phyloP scores from a whole-genome alignment of 1,140 invertebrate genomes.

The Cotesia glomerata region DNA sequence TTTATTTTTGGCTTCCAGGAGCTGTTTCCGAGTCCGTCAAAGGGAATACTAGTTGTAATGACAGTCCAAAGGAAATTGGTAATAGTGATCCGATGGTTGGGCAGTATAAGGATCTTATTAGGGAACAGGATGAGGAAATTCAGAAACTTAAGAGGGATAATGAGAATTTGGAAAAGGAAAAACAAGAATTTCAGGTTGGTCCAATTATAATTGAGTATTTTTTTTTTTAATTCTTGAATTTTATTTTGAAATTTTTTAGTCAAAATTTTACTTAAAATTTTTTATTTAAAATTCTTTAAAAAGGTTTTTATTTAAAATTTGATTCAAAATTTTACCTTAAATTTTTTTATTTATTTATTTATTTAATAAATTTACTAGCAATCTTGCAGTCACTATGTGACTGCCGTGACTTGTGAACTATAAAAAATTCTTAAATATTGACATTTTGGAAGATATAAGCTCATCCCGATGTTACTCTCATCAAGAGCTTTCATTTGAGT shows the following conservation, averaged over 20 bases:
- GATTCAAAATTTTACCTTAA: no score
- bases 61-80: conserved; percentile 23
- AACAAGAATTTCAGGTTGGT: conserved; percentile 66
- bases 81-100: conserved; percentile 70
- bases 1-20: conserved; percentile 45
- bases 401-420: no score
- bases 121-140: conserved; percentile 82
- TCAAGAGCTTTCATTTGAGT: no score
- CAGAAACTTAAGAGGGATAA: conserved; percentile 68
- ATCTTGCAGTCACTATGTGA: no score
- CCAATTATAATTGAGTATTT: no score
- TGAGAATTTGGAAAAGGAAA: conserved; percentile 63
- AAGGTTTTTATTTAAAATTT: no score
- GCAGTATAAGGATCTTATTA: conserved; percentile 89
- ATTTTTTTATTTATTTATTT: no score
- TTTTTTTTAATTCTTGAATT: neutral
- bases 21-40: conserved; percentile 66
- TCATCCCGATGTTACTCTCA: no score
- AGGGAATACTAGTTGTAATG: conserved; percentile 36
- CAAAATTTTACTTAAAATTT: conserved; percentile 10
- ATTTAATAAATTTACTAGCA: no score
- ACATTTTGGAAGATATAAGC: no score
- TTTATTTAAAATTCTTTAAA: no score
- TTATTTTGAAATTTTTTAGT: conserved; percentile 20
- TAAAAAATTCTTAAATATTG: no score